Evolutionary conservation across 2,113 vertebrate genomes (phyloP).

Genomic region (Ceratotherium simum): DNA sequence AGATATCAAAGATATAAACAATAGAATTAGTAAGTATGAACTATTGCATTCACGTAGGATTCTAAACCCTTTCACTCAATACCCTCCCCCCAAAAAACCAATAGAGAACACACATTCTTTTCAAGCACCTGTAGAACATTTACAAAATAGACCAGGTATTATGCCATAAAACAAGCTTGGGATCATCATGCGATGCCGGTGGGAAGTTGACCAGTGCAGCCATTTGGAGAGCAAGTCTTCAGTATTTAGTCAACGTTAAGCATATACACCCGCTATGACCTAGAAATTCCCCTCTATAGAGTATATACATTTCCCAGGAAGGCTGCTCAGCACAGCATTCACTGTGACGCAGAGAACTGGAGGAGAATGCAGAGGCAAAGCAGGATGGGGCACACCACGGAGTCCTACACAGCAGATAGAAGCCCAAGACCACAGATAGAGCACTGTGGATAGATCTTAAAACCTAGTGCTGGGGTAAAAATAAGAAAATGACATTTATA

Average conservation of each 20-base stretch:
- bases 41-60: background rate
- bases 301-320: too few relatives aligned
- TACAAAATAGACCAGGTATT: background rate
- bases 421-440: rapidly evolving
- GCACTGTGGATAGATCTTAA: background rate
- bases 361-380: background rate
- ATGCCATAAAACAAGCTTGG: background rate
- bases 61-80: background rate
- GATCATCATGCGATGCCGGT: background rate
- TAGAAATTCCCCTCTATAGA: background rate
- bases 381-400: rapidly evolving
- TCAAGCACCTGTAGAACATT: background rate
- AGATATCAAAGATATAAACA: background rate
- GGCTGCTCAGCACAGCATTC: background rate
- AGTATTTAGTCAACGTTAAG: background rate
- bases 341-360: background rate
- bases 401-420: background rate
- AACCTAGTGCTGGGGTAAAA: background rate
- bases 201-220: background rate
- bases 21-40: background rate
- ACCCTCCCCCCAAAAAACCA: background rate
- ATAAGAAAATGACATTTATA: background rate
- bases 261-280: background rate
- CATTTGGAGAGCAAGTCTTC: background rate
- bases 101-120: background rate